Percentiles rank a stretch among this genome's conserved stretches.
Conservation (phyloP, 2,113 vertebrate species). For the Limnothrissa miodon region DNA sequence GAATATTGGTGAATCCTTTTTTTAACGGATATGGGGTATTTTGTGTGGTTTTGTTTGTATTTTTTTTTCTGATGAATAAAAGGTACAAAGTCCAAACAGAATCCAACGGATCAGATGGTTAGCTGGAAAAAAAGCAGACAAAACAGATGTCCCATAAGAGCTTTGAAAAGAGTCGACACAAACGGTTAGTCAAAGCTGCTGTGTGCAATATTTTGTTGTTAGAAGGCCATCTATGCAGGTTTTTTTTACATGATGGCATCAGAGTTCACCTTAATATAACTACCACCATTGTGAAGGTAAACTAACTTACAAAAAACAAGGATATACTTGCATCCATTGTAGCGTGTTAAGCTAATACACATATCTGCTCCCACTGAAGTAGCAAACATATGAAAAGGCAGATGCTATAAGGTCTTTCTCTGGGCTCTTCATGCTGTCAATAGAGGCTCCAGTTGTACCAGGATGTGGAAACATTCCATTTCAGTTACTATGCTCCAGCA, state of each 20-base stretch:
- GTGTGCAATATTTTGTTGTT: background rate
- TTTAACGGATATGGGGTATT: conserved; percentile 61
- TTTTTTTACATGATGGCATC: no score
- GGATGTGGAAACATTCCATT: conserved; percentile 42
- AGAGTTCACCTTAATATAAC: no score
- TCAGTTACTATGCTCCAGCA: no score
- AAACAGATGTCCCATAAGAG: conserved; percentile 60
- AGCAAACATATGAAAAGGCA: background rate
- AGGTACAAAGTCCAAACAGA: conserved; percentile 69
- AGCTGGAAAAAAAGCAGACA: conserved; percentile 82
- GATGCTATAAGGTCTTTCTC: no score
- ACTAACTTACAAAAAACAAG: no score
- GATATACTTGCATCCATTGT: no score
- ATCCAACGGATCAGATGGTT: conserved; percentile 81
- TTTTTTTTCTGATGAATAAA: conserved; percentile 59
- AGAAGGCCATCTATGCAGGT: no score
- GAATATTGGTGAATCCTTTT: conserved; percentile 43
- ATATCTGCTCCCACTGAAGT: no score
- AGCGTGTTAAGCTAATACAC: no score
- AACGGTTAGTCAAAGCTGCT: conserved; percentile 55
- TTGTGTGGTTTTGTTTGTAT: conserved; percentile 34
- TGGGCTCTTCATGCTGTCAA: no score
- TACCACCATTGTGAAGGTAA: no score
- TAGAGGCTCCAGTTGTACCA: no score
- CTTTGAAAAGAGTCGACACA: conserved; percentile 14